phyloP scores from a whole-genome alignment of 1,140 invertebrate genomes.

The Caenorhabditis tropicalis region DNA sequence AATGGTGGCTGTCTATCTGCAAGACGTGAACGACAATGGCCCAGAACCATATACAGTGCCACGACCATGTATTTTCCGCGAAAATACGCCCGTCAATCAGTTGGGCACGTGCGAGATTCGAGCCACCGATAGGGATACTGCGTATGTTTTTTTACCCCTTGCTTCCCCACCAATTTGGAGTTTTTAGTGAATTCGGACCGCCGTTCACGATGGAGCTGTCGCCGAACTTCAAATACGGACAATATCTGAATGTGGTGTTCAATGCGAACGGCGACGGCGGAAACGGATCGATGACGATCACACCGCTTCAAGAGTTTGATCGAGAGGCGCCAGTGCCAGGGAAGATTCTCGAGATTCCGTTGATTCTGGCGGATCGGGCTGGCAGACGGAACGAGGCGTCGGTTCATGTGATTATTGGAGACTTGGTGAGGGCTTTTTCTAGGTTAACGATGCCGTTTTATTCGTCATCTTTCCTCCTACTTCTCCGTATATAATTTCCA shows the following conservation, averaged over 20 bases:
- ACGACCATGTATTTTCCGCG: constrained; percentile 70
- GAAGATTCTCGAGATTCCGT: constrained; percentile 66
- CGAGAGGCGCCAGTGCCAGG: constrained; percentile 64
- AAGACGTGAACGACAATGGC: constrained; percentile 72
- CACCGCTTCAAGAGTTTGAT: constrained; percentile 64
- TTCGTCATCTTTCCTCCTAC: background rate
- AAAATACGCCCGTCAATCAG: constrained; percentile 66
- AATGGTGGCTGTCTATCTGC: constrained; percentile 69
- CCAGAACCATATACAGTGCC: constrained; percentile 67
- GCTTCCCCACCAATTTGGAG: background rate
- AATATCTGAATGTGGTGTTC: constrained; percentile 64
- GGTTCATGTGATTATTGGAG: constrained; percentile 69
- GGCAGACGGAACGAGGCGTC: constrained; percentile 58
- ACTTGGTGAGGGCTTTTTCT: constrained; percentile 59
- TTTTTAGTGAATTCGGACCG: constrained; percentile 66
- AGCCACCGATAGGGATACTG: constrained; percentile 65
- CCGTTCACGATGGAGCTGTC: constrained; percentile 67
- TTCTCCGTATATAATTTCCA: background rate
- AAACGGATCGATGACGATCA: constrained; percentile 67
- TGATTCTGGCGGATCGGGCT: constrained; percentile 62
- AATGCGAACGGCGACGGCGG: constrained; percentile 60
- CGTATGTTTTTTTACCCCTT: constrained; percentile 54
- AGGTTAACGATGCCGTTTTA: constrained; percentile 3
- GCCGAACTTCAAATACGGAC: constrained; percentile 59
- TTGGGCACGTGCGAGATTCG: constrained; percentile 66